Base-by-base conservation (phyloP, 2,888 invertebrate genomes). In the Parnassius mnemosyne region DNA sequence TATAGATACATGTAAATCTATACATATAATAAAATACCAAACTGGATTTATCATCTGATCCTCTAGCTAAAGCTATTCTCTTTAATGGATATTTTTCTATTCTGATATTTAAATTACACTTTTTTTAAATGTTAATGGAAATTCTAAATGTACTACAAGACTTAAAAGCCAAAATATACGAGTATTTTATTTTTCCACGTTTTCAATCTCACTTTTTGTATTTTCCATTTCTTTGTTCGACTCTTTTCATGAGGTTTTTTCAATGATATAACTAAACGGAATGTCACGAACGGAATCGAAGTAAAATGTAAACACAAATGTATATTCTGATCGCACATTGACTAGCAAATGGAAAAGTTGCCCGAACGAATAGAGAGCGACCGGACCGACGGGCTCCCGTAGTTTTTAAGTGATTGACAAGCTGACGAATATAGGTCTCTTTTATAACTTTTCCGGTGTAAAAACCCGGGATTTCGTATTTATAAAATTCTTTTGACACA, bases 321-420 rank as follows among this genome's bases (percentile, higher is more conserved):
- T 25, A 57, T 57, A 46, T 61, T 53, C 57, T 42, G 53, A 57
- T 34, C 44, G 43, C 44, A 54, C 53, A 57, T 58, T 62, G 49
- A 62, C 25, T 54, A 43, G 49, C 49, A 44, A 62, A 62, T 57
- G 53, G 53, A 61, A 57, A 57, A 53, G 52, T 61, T 52, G 2
- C 46, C 20, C 52, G 13, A n/a, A 43, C 56, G 46, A 61, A 61
- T 55, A 55, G 56, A 46, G 44, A 51, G 49, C 49, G 34, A 51
- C 46, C 55, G 49, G 56, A 11, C 61, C 43, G 42, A 16, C 16
- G 20, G 20, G 57, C 46, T 25, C 53, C 56, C 56, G 46, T 51
- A 50, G 49, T 52, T 57, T 61, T 62, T 62, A 62, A 62, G 53
- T 62, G 61, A 62, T 62, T 62, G 62, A 62, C 57, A 62, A 57